These are phyloP conservation scores for Dryobota labecula DNA, from an alignment of 2,888 invertebrate species.

Conservation along the genomic window DNA sequence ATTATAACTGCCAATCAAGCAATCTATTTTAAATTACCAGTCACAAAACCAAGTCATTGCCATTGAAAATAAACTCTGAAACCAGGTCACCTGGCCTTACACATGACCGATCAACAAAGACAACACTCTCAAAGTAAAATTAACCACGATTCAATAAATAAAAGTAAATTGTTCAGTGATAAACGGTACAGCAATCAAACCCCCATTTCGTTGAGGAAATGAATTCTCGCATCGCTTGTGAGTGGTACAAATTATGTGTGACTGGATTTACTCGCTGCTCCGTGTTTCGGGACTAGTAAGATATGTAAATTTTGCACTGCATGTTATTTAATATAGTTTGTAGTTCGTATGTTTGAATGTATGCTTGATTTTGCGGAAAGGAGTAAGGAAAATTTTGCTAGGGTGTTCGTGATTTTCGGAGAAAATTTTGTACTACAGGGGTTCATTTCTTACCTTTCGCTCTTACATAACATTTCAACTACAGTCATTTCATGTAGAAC, in stretches of 20 bases:
- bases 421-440: not conserved
- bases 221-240: conserved; percentile 63
- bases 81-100: conserved; percentile 1
- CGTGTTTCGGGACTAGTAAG: conserved; percentile 41
- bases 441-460: not conserved
- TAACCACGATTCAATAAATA: conserved; percentile 39
- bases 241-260: conserved; percentile 23
- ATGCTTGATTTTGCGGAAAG: conserved; percentile 31
- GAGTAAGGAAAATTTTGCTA: not conserved
- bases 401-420: not conserved
- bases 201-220: conserved; percentile 74
- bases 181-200: conserved; percentile 70
- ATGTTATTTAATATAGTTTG: conserved; percentile 50
- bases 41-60: not conserved
- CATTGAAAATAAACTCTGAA: not conserved
- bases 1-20: not conserved
- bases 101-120: conserved; percentile 1
- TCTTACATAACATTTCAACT: not conserved
- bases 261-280: conserved; percentile 16
- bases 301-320: conserved; percentile 42
- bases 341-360: conserved; percentile 36
- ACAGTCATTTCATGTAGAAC: not conserved
- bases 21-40: not conserved
- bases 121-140: conserved; percentile 6
- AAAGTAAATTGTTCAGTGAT: conserved; percentile 57